Conservation (phyloP, 2,113 vertebrate genomes). For the Podarcis muralis region DNA sequence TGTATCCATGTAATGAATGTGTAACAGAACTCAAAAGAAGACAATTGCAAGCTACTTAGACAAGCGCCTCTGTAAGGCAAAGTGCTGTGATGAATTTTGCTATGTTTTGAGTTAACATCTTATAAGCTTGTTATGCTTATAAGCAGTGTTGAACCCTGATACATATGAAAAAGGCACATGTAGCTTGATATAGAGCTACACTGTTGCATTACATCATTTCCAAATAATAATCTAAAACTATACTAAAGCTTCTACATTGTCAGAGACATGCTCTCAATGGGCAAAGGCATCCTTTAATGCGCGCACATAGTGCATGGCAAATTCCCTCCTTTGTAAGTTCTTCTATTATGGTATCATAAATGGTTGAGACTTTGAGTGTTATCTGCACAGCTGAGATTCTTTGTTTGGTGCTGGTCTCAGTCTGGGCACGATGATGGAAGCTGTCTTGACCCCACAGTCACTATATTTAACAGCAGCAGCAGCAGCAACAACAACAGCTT, state of each 20-base stretch:
- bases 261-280: background rate
- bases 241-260: background rate
- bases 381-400: background rate
- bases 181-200: background rate
- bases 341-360: background rate
- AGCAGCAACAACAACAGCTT: background rate
- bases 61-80: background rate
- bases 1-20: slow-evolving; percentile 3
- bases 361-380: background rate
- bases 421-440: background rate
- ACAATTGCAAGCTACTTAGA: background rate
- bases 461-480: too few species aligned
- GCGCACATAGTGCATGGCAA: background rate
- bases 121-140: background rate
- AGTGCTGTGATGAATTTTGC: background rate
- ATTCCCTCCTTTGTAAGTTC: too few species aligned
- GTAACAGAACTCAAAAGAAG: background rate
- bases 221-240: background rate
- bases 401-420: background rate
- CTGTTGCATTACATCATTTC: background rate
- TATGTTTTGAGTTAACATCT: background rate
- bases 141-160: background rate
- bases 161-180: background rate
- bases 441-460: background rate
- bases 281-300: too few species aligned